Percentiles rank a stretch among this genome's conserved stretches.
phyloP scores from a whole-genome alignment of 2,888 invertebrate species.

The Microplitis deprimator region DNA sequence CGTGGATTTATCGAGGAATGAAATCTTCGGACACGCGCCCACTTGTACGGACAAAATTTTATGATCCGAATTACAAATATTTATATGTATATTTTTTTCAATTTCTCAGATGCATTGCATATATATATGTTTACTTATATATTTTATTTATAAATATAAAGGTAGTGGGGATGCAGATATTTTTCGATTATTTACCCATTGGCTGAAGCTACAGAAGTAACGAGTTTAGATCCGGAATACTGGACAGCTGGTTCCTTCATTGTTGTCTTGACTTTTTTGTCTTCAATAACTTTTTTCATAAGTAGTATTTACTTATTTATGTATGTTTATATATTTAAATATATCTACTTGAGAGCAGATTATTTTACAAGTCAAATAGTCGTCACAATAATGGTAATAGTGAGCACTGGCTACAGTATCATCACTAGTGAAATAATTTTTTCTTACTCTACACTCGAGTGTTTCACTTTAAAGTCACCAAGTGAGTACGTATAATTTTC shows the following conservation, averaged over 20 bases:
- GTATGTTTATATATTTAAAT: conserved; percentile 9
- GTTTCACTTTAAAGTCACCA: conserved; percentile 17
- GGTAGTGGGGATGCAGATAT: conserved; percentile 48
- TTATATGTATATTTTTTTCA: too few relatives aligned
- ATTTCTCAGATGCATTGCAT: background rate
- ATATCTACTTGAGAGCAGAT: background rate
- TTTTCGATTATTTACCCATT: conserved; percentile 63
- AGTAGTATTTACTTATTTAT: conserved; percentile 46
- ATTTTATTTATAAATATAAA: conserved; percentile 21
- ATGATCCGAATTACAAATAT: too few relatives aligned
- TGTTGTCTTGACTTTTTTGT: conserved; percentile 42
- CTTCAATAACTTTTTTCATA: conserved; percentile 50
- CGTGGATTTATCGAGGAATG: too few relatives aligned
- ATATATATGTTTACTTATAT: conserved; percentile 33
- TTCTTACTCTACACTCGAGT: background rate
- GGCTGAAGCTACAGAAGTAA: conserved; percentile 51
- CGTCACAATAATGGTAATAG: background rate
- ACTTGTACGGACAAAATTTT: conserved; percentile 11
- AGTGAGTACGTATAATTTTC: background rate
- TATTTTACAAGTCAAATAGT: background rate
- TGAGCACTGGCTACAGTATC: background rate
- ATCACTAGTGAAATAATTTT: background rate
- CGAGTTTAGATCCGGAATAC: conserved; percentile 55
- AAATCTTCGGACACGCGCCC: conserved; percentile 46
- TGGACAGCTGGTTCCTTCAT: conserved; percentile 61